Conservation (phyloP, 2,888 invertebrate species). For the Harpalus rubripes region DNA sequence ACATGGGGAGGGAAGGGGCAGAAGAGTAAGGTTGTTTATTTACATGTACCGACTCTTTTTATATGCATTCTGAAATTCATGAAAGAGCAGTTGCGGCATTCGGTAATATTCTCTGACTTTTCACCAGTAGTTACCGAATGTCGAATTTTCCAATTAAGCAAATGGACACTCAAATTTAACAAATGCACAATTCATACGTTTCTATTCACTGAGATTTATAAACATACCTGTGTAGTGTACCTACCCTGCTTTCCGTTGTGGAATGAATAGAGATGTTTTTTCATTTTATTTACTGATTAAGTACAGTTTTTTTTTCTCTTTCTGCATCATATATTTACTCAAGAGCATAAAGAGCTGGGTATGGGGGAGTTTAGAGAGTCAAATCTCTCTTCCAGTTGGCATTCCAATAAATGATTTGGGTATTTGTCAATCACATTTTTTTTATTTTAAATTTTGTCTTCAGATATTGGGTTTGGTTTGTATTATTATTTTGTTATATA, state of each 20-base stretch:
- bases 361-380: no score
- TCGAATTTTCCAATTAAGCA: slow-evolving; percentile 77
- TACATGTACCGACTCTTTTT: not conserved
- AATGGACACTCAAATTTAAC: slow-evolving; percentile 76
- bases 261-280: slow-evolving; percentile 39
- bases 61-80: slow-evolving; percentile 11
- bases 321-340: slow-evolving; percentile 8
- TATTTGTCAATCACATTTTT: no score
- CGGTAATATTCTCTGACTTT: slow-evolving; percentile 71
- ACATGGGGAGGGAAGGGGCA: no score
- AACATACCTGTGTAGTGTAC: slow-evolving; percentile 45
- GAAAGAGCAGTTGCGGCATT: slow-evolving; percentile 42
- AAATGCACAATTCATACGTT: slow-evolving; percentile 70
- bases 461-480: no score
- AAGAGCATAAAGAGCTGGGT: not conserved
- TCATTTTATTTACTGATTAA: slow-evolving; percentile 59
- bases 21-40: not conserved
- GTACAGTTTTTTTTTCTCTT: slow-evolving; percentile 29
- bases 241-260: slow-evolving; percentile 7
- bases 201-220: slow-evolving; percentile 57
- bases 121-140: slow-evolving; percentile 73
- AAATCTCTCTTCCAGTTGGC: no score
- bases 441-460: no score
- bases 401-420: no score
- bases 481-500: no score